Evolutionary conservation across 2,113 vertebrate genomes (phyloP), one percentile per base, ranked within the genome.

Genomic region (Anguilla rostrata): DNA sequence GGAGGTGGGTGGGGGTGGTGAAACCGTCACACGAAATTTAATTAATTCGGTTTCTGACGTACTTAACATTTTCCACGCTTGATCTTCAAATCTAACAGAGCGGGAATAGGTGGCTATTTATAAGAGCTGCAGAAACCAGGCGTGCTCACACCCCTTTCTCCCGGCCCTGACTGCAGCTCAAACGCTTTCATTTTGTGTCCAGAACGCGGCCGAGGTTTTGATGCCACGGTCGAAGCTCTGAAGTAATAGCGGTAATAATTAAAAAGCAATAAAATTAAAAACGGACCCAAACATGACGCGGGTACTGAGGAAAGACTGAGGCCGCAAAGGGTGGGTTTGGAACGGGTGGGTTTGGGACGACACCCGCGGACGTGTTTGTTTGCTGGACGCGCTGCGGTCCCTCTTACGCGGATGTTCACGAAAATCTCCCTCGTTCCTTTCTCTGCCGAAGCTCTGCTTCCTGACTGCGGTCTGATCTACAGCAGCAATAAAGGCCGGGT

Each of bases 21-120:
- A 11, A 41, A 3, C 63, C 11, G 39, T 53, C 26, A 56, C 4
- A 4, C 7, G 14, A 49, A 26, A 39, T 20, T 78, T 78, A 71
- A 85, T 41, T 80, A 80, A 41, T 80, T 80, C 18, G 81, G 81
- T 88, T 91, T 91, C 84, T 86, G 85, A 84, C 14, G 56, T 87
- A 85, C 83, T 83, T 88, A 90, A 83, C 66, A 87, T 53, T 89
- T 90, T 91, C 88, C 85, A 86, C 88, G 80, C 83, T 88, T 85
- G 87, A 87, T 87, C 88, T 84, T 83, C 86, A 85, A 63, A 90
- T 89, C 78, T 89, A 80, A 84, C 90, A 88, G 84, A 86, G 80
- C 71, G 46, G 56, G 84, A 87, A 81, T 83, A 89, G 86, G 26
- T 43, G 63, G 71, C 83, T 91, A 90, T 91, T 89, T 87, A 81